Evolutionary conservation across 2,888 invertebrate species (phyloP), one percentile per base, ranked within the genome.

Genomic region (Darwinula stevensoni): DNA sequence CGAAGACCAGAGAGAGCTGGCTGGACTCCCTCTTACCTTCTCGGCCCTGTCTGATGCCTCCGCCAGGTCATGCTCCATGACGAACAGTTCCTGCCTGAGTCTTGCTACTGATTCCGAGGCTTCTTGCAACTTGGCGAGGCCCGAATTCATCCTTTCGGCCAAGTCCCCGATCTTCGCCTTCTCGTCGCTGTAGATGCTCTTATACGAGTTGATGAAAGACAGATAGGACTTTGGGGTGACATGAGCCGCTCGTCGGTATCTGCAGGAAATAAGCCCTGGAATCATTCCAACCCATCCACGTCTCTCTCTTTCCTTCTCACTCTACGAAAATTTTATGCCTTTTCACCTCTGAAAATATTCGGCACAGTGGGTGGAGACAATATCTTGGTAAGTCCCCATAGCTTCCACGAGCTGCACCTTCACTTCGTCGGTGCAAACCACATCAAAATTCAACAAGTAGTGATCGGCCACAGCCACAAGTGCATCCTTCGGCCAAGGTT

Each of bases 201-300:
- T 91, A 51, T 91, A 91, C 17, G 86, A 86, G 12, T 71, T 71
- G 39, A 91, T 75, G 49, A 91, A 91, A 47, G 80, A 86, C 14
- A 91, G 56, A 50, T 88, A 91, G 0, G 88, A 88, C 52, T 91
- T 91, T 5, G 91, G 91, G 2, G 91, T 91, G 2, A 91, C 91
- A 46, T 88, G 86, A 14, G 86, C 82, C 16, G 86, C 76, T 40
- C 91, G 62, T 12, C 88, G 65, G 52, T 73, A 88, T 42, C 84
- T 58, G 40, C 2, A 27, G 31, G 32, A 14, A 31, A 32, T 34
- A 30, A 35, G 15, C 4, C n/a, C n/a, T n/a, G n/a, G n/a, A n/a
- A n/a, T n/a, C n/a, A n/a, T n/a, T n/a, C n/a, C n/a, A n/a, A n/a
- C n/a, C n/a, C n/a, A n/a, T n/a, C n/a, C n/a, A n/a, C n/a, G 14